A percentile compares a stretch with the other conserved stretches of the same genome.
These are phyloP conservation scores for Gallinago undulata DNA, from an alignment of 2,113 vertebrate species.

Conservation along the genomic window DNA sequence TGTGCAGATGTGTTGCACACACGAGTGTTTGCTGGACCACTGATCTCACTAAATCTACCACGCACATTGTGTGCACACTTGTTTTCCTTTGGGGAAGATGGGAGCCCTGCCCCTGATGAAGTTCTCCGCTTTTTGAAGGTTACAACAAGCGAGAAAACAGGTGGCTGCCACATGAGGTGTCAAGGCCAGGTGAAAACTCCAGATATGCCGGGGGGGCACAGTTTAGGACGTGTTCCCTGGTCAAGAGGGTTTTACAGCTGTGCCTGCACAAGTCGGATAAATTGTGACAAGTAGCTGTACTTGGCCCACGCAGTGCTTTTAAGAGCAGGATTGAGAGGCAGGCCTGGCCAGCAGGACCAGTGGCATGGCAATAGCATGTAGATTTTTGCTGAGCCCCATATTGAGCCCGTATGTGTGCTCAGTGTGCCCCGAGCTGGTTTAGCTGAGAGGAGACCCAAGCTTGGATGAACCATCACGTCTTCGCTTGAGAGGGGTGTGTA, in stretches of 20 bases:
- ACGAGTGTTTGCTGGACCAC: background rate
- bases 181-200: background rate
- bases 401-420: fast-evolving
- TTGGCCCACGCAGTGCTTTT: background rate
- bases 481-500: background rate
- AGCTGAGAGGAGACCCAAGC: background rate
- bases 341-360: background rate
- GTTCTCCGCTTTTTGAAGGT: background rate
- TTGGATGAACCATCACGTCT: background rate
- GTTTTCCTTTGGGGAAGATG: background rate
- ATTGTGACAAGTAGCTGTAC: background rate
- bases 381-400: background rate
- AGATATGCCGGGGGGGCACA: background rate
- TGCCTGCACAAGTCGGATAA: background rate
- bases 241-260: background rate
- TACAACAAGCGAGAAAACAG: background rate
- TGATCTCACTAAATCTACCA: background rate
- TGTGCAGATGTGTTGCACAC: background rate
- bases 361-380: background rate
- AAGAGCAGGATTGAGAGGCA: background rate
- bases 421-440: background rate
- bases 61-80: fast-evolving
- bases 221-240: background rate
- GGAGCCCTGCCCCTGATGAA: background rate
- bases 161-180: background rate